Percentiles rank a stretch among this genome's conserved stretches.
phyloP scores from a whole-genome alignment of 2,888 invertebrate genomes.

The Lacanobia wlatinum region DNA sequence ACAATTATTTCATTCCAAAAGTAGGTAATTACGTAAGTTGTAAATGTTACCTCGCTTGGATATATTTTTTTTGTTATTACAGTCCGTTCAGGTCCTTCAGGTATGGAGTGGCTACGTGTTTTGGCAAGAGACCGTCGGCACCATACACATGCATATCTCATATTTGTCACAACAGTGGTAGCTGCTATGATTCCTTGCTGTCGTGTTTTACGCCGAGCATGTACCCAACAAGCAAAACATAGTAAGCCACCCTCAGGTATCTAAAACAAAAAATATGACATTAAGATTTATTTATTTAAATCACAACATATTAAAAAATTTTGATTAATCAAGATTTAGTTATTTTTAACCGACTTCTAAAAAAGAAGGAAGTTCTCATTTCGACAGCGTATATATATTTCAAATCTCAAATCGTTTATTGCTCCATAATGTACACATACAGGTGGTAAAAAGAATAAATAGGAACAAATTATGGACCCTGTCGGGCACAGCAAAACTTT shows the following conservation, averaged over 20 bases:
- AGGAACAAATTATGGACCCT: no score
- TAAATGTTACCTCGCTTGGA: constrained; percentile 14
- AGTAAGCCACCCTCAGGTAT: constrained; percentile 5
- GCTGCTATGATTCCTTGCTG: neutral
- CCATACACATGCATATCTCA: constrained; percentile 13
- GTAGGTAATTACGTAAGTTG: no score
- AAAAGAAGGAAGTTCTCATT: no score
- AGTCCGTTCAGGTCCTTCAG: constrained; percentile 4
- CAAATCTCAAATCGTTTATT: no score
- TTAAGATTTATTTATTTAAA: neutral
- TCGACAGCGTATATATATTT: no score
- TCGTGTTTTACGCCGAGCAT: constrained; percentile 4
- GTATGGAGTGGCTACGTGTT: constrained; percentile 10
- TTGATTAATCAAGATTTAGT: no score
- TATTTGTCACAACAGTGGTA: neutral
- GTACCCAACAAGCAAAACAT: constrained; percentile 16
- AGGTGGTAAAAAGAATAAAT: no score
- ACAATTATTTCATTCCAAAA: no score
- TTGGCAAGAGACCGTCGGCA: constrained; percentile 6
- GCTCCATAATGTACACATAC: no score
- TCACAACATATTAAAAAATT: no score
- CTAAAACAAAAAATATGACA: constrained; percentile 5
- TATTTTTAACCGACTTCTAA: no score
- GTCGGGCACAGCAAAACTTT: no score
- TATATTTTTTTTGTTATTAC: neutral